phyloP scores from a whole-genome alignment of 2,113 vertebrate genomes.

The Elaphurus davidianus region DNA sequence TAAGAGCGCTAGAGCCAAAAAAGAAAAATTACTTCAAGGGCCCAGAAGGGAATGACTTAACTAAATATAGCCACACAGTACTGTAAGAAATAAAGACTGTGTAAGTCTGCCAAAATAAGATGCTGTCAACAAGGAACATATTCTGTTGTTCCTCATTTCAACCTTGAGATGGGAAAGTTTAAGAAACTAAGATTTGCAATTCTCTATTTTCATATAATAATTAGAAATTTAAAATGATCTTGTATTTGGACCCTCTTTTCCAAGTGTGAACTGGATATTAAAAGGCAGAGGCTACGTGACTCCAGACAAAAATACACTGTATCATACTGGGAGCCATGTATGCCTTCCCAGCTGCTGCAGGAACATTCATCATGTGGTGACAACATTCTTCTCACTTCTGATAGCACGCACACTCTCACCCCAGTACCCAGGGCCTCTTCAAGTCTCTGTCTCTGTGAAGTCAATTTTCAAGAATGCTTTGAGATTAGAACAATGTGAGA shows the following conservation, averaged over 20 bases:
- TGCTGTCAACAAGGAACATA: background rate
- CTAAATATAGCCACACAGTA: conserved; percentile 51
- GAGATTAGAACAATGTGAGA: background rate
- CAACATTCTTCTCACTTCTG: background rate
- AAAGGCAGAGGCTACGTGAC: conserved; percentile 44
- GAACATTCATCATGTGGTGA: conserved; percentile 9
- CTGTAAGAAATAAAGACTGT: conserved; percentile 24
- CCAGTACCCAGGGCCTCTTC: background rate
- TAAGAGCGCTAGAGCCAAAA: background rate
- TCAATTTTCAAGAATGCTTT: background rate
- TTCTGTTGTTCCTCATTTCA: background rate
- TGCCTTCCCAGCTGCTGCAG: conserved; percentile 35
- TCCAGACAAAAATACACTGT: conserved; percentile 48
- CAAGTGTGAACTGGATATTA: conserved; percentile 43
- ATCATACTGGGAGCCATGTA: background rate
- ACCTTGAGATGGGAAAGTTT: background rate
- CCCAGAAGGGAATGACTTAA: background rate
- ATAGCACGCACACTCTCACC: background rate
- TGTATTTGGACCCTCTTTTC: background rate
- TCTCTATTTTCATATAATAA: background rate
- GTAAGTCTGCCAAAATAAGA: conserved; percentile 21
- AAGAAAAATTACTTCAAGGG: conserved; percentile 27
- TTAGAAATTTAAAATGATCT: background rate
- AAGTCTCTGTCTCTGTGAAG: background rate
- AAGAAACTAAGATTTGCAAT: background rate